Base-by-base conservation (phyloP, 30 jellyfish, hydroid and myxozoan genomes). In the Sanderia malayensis region DNA sequence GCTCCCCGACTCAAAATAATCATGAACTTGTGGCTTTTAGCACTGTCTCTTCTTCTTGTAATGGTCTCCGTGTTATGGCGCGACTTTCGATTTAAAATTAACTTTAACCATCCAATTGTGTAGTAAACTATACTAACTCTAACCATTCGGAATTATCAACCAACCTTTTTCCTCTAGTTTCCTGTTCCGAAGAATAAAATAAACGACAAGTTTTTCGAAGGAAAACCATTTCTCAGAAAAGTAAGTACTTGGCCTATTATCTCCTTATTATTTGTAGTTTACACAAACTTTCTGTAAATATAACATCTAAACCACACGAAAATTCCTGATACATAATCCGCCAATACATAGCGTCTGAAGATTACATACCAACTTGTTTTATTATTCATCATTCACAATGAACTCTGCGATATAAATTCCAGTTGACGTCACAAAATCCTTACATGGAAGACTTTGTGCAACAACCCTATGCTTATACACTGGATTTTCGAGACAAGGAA, bases 391-490 rank as follows among this genome's bases (percentile, higher is more conserved):
- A 63, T 0, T 17, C 4, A 6, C 30, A 2, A 10, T 17, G 11
- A 30, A 26, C 17, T 20, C 17, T 6, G 17, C 11, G 26, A 18
- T 26, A 18, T 27, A 57, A 11, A n/a, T 49, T 49, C 37, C 46
- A 90, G 98, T 27, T 90, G 4, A 82, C 96, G 2, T 90, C 98
- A 33, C 98, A 90, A 72, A 64, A 76, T 66, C 96, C 92, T 11
- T 90, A 90, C 58, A 58, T 90, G 95, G 98, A 90, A 37, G 95
- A 88, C 30, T 81, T 82, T 70, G 88, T 90, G 66, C 94, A 86
- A n/a, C 94, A 90, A 60, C 98, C 98, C 21, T 70, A 76, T 72
- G 46, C 71, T 18, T 73, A 90, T 69, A 90, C 98, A 15, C 32
- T 90, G 8, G 87, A 90, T 60, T 58, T 90, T 0, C 32, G 58